Percentiles rank a stretch among this genome's conserved stretches.
Evolutionary conservation across 2,888 invertebrate species (phyloP).

Genomic region (Apamea anceps): DNA sequence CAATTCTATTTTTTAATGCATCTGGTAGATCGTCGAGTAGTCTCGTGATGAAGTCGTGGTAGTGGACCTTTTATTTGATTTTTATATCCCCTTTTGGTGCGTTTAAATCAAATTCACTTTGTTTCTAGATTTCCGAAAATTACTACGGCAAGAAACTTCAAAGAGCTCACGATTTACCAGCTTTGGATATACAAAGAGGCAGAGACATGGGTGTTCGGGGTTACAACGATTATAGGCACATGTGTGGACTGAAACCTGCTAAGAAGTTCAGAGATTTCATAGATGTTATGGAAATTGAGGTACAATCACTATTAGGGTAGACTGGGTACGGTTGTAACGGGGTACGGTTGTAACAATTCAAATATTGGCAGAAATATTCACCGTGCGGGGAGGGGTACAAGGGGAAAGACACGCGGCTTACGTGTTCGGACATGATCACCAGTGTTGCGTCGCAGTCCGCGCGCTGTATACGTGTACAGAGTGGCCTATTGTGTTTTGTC

Average conservation of each 20-base stretch:
- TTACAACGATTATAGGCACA: constrained; percentile 80
- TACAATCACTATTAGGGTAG: constrained; percentile 54
- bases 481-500: no score
- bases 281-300: constrained; percentile 82
- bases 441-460: no score
- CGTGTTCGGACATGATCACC: no score
- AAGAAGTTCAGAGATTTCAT: constrained; percentile 79
- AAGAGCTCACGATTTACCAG: constrained; percentile 76
- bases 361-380: no score
- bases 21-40: background rate
- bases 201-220: constrained; percentile 81
- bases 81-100: background rate
- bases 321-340: no score
- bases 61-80: background rate
- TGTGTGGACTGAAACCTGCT: constrained; percentile 78
- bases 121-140: constrained; percentile 77
- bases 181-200: constrained; percentile 81
- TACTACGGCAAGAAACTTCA: constrained; percentile 76
- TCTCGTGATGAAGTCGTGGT: background rate
- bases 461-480: no score
- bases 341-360: no score
- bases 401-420: no score
- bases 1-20: background rate
- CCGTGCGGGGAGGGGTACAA: no score
- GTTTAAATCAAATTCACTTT: background rate